Base-by-base conservation (phyloP, 2,888 invertebrate species). In the Plusia festucae region DNA sequence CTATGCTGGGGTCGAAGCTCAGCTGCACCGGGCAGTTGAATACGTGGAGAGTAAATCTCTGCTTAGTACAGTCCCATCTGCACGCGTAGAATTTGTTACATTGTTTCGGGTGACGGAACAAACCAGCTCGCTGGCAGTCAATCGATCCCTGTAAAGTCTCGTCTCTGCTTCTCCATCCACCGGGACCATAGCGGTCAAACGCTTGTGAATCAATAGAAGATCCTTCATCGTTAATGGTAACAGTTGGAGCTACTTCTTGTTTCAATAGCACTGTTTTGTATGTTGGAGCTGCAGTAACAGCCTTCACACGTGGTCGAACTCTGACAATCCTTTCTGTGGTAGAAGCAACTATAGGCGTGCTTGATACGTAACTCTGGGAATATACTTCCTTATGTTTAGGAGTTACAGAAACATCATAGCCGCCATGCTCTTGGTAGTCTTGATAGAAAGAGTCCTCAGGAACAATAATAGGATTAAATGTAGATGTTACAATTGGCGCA, bases 61-160 rank as follows among this genome's bases (percentile, higher is more conserved):
- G 96, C 84, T 97, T 97, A 85, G 96, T 97, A 73, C 96, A 96
- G 87, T 98, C 97, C 97, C 97, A 98, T 88, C 97, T 96, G 87
- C 97, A 98, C 34, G 97, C 96, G 85, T 97, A 98, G 95, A 98
- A 98, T 86, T 97, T 97, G 87, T 97, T 97, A 85, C 97, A 98
- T 82, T 97, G 96, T 74, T 96, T 96, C 0, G 97, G 98, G 86
- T 98, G 97, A 94, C 95, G 95, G 95, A 95, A 96, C 71, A 95
- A 90, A 78, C 96, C 96, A 40, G 96, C 96, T 85, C 96, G 91
- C 86, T 96, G 93, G 81, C 96, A 96, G 78, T 96, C 96, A 8
- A 96, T 93, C 0, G 95, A 93, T n/a, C 96, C 96, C 86, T 96
- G 96, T 13, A 96, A 88, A 2, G 95, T 96, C 82, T 96, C 96